phyloP scores from a whole-genome alignment of 1,140 invertebrate genomes.

The Apis florea region DNA sequence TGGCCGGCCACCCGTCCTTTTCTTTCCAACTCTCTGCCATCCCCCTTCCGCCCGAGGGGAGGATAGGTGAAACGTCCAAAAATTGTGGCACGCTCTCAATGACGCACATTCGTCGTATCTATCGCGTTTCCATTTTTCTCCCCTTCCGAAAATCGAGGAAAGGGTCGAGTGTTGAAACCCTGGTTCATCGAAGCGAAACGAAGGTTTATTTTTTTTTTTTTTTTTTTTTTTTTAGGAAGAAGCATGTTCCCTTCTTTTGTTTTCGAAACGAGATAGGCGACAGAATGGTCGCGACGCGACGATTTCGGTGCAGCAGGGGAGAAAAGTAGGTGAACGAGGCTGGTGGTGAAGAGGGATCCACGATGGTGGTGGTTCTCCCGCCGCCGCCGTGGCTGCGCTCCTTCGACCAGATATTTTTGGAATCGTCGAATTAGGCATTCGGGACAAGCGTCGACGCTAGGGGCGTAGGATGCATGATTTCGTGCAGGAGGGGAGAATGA shows the following conservation, averaged over 20 bases:
- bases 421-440: conserved; percentile 65
- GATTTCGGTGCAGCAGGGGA: conserved; percentile 37
- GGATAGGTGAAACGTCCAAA: background rate
- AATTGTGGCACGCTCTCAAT: background rate
- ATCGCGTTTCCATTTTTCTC: background rate
- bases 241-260: no score
- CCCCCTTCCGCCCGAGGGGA: background rate
- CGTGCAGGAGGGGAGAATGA: background rate
- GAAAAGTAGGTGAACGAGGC: conserved; percentile 74
- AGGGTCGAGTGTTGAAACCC: background rate
- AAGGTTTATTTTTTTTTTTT: no score
- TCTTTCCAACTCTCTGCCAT: conserved; percentile 20
- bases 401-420: conserved; percentile 61
- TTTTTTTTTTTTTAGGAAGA: background rate
- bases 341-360: conserved; percentile 50
- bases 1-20: conserved; percentile 42
- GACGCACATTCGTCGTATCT: background rate
- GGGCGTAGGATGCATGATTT: no score
- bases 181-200: no score
- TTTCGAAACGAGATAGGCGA: background rate
- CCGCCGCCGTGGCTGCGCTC: conserved; percentile 31
- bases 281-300: background rate
- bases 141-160: no score
- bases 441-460: conserved; percentile 43
- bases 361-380: conserved; percentile 17